Conservation (phyloP, 2,888 invertebrate species). For the Orchesella flavescens region DNA sequence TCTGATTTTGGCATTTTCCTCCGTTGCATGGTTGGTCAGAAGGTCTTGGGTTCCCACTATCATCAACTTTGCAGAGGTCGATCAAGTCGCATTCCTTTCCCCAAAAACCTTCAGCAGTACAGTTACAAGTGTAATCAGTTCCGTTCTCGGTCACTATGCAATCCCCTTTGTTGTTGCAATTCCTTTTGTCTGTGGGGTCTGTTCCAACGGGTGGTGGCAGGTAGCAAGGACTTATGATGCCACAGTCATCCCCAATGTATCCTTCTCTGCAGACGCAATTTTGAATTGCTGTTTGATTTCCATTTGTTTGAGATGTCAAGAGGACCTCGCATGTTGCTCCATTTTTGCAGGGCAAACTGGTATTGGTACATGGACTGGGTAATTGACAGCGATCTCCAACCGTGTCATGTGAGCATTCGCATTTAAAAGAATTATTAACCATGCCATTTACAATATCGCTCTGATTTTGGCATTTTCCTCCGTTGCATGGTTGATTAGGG, state of each 20-base stretch:
- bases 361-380: background rate
- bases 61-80: no score
- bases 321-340: background rate
- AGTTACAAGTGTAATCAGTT: no score
- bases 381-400: background rate
- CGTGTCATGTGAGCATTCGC: background rate
- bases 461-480: background rate
- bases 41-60: no score
- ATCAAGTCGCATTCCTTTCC: no score
- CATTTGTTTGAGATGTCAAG: background rate
- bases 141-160: no score
- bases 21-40: no score
- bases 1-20: background rate
- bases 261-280: conserved; percentile 1
- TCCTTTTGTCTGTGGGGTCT: no score
- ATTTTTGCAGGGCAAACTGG: background rate
- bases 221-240: background rate
- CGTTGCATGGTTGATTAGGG: background rate
- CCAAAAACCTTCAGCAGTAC: no score
- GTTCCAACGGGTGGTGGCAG: no score
- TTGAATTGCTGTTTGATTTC: background rate
- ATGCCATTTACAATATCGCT: background rate
- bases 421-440: background rate
- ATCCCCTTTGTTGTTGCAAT: no score
- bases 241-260: conserved; percentile 6